phyloP scores from a whole-genome alignment of 2,113 vertebrate species.

The Alaudala cheleensis region DNA sequence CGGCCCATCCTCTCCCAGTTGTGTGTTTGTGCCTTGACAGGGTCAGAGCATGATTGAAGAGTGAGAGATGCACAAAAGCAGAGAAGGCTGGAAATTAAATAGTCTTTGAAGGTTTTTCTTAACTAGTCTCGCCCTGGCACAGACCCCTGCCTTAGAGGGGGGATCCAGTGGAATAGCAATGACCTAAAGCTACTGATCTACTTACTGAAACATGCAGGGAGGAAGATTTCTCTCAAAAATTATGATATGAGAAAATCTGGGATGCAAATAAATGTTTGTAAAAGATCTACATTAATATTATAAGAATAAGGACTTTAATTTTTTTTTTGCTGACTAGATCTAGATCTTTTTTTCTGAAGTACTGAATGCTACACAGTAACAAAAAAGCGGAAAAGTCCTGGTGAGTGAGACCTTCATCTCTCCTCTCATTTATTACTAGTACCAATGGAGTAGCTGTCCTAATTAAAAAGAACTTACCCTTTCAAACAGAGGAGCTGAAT shows the following conservation, averaged over 20 bases:
- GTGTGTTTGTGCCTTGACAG: background rate
- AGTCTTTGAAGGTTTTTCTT: constrained; percentile 50
- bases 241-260: background rate
- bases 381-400: background rate
- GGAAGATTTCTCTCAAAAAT: background rate
- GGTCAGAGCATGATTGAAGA: background rate
- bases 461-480: constrained; percentile 68
- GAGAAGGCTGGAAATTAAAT: constrained; percentile 48
- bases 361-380: background rate
- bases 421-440: constrained; percentile 44
- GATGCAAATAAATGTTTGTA: background rate
- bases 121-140: constrained; percentile 27
- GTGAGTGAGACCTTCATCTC: background rate
- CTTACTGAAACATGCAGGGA: background rate
- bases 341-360: background rate
- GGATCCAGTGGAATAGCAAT: constrained; percentile 43
- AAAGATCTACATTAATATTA: background rate
- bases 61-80: constrained; percentile 35
- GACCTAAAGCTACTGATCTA: constrained; percentile 23
- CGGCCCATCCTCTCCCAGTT: background rate
- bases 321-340: background rate
- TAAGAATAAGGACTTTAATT: background rate
- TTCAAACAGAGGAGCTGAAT: constrained; percentile 48
- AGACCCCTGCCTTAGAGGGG: background rate
- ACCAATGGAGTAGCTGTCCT: constrained; percentile 56